Conservation (phyloP, 2,113 vertebrate species). For the Castor canadensis region DNA sequence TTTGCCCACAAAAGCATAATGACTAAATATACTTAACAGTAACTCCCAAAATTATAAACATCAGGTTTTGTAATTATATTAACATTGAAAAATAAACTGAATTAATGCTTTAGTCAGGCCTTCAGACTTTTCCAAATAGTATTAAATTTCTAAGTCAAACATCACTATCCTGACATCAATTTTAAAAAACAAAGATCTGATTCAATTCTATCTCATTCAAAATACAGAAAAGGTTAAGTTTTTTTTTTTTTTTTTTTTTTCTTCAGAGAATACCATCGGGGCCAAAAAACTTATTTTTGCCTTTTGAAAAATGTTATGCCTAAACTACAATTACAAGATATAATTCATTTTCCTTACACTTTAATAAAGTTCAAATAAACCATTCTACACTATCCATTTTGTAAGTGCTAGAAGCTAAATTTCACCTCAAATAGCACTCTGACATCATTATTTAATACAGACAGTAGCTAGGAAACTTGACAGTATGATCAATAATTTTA, state of each 20-base stretch:
- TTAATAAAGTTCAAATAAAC: neutral
- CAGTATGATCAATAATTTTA: neutral
- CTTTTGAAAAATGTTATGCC: neutral
- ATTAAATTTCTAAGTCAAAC: neutral
- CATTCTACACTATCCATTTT: neutral
- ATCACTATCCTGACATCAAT: neutral
- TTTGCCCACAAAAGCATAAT: neutral
- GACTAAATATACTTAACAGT: neutral
- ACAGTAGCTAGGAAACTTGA: neutral
- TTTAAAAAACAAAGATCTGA: neutral
- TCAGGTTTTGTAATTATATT: neutral
- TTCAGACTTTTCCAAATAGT: neutral
- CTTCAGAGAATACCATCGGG: slow-evolving; percentile 16
- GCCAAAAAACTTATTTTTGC: neutral
- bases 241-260: too few species aligned
- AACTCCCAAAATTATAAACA: neutral
- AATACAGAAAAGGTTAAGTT: neutral
- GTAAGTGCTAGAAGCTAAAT: neutral
- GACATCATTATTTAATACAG: neutral
- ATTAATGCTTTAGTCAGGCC: neutral
- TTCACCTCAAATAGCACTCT: neutral
- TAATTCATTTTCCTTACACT: neutral
- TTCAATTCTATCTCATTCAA: neutral
- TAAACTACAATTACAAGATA: neutral
- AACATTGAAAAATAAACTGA: slow-evolving; percentile 4